Evolutionary conservation across 2,113 vertebrate genomes (phyloP), one percentile per base, ranked within the genome.

Genomic region (Corythaeola cristata): DNA sequence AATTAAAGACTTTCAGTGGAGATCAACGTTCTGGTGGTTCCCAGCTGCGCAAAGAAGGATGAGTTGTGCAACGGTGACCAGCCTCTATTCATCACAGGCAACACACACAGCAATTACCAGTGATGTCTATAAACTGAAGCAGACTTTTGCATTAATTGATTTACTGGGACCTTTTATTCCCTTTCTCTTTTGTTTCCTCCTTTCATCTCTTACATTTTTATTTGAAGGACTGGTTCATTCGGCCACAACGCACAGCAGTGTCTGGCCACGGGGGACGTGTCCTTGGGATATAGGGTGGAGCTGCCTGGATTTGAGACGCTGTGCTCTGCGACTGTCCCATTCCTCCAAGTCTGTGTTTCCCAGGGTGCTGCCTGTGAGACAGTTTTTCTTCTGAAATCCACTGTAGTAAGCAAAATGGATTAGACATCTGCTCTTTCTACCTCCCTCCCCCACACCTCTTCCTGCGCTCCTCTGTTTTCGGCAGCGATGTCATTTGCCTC

Each of bases 61-160:
- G 86, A 66, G 81, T 12, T 4, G 84, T 85, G 87, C 89, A 94
- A 93, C 66, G 28, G 89, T 88, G 85, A 91, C 95, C 69, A 39
- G 92, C 41, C 71, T 59, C 95, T 82, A 97, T 97, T 96, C 96
- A 97, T 95, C 96, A 69, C 49, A 37, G 80, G 74, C 95, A 93
- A 10, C 73, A 45, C 79, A 82, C 88, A 73, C 60, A 94, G 90
- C 93, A 93, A 91, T 95, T 97, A 95, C 77, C 88, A 53, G 64
- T n/a, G 63, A 89, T 91, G 85, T 72, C 89, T 86, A 47, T 82
- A 94, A 87, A 90, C 83, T 72, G 84, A 89, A 97, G 88, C 82
- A 86, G 77, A 49, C 82, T 96, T 89, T 66, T 82, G 82, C 74
- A 69, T 88, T 93, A 85, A 96, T 91, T 97, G 85, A 91, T 94